Base-by-base conservation (phyloP, 2,113 vertebrate genomes). In the Eurypyga helias region DNA sequence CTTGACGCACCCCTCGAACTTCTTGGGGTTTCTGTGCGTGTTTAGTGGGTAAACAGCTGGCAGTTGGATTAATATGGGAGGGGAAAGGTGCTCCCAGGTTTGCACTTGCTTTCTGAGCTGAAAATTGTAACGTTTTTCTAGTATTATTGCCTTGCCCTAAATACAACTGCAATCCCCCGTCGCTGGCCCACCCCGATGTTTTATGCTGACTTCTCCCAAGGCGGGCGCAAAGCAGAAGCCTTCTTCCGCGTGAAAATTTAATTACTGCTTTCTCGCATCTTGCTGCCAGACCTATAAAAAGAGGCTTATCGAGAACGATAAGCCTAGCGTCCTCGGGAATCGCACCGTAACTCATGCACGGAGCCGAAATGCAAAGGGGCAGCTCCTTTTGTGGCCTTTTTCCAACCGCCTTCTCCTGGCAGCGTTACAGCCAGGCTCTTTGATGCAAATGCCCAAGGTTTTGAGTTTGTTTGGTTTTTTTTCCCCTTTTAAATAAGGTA, bases 231-330 rank as follows among this genome's bases (percentile, higher is more conserved):
- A 33, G 75, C 70, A 11, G 31, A 38, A 79, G 31, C n/a, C 65
- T 79, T 46, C 60, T 38, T 67, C 46, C 1, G 4, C 16, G 41
- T 87, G 80, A 79, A 78, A 62, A 84, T 83, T 75, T 48, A 72
- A 94, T 95, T 81, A 88, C 60, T 45, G 41, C 80, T 95, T 85
- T 43, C 94, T 96, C 46, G 7, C 55, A 16, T 87, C 77, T 91
- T 1, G 1, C 86, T 82, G 93, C 87, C 87, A 94, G 81, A 24
- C 45, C 65, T 49, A 51, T 61, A 65, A 87, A 87, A 43, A 61
- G 62, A 73, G 34, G n/a, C 54, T 88, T 80, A 20, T 89, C 7
- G 0, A 52, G 24, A 92, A 36, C 0, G 60, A 54, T 24, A 66
- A 72, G 73, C 73, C 17, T 29, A 2, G 41, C 31, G 3, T 43